These are phyloP conservation scores for Tinea pellionella DNA, from an alignment of 2,888 invertebrate genomes.

Conservation along the genomic window DNA sequence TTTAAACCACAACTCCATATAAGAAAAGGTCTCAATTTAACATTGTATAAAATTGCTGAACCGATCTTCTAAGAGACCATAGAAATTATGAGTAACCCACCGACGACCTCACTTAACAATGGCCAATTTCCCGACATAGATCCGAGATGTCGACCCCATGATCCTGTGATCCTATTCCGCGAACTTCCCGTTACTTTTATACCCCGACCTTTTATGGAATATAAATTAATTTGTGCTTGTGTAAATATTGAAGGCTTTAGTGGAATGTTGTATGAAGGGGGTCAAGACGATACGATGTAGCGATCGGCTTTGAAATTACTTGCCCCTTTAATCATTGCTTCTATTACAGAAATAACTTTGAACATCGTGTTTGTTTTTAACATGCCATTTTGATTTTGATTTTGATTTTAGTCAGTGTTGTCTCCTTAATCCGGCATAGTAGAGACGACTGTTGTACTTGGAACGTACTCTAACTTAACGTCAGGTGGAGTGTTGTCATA, in stretches of 20 bases:
- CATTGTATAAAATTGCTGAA: background rate
- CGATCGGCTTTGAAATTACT: background rate
- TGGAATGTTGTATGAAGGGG: background rate
- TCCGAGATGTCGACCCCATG: background rate
- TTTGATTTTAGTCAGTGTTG: too few species aligned
- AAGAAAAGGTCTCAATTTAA: background rate
- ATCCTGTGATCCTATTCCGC: constrained; percentile 9
- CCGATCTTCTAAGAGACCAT: background rate
- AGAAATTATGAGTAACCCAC: constrained; percentile 9
- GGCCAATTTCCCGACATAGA: constrained; percentile 1
- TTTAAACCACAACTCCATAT: too few species aligned
- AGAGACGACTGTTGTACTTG: too few species aligned
- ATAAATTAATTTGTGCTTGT: constrained; percentile 7
- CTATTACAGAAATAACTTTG: too few species aligned
- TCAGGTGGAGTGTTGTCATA: too few species aligned
- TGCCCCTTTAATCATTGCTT: too few species aligned
- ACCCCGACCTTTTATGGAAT: constrained; percentile 3
- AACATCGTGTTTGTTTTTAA: too few species aligned
- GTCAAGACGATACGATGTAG: background rate
- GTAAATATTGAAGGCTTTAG: background rate
- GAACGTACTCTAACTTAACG: too few species aligned
- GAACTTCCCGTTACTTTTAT: constrained; percentile 9
- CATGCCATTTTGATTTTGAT: too few species aligned
- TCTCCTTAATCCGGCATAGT: too few species aligned
- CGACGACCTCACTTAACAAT: constrained; percentile 8